phyloP scores from a whole-genome alignment of 2,888 invertebrate genomes.

The Synergus umbraculus region DNA sequence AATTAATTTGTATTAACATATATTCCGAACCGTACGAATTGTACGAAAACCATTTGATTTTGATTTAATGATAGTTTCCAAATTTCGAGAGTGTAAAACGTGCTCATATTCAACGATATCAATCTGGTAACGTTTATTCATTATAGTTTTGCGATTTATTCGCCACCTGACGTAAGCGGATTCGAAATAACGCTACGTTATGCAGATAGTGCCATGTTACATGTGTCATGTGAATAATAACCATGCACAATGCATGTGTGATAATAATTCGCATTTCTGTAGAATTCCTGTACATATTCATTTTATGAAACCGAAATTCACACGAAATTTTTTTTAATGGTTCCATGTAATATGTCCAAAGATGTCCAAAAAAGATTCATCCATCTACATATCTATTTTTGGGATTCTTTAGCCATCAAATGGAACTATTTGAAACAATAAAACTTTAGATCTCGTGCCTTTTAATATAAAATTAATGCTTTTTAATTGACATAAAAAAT shows the following conservation, averaged over 20 bases:
- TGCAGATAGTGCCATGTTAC: slow-evolving; percentile 22
- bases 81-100: slow-evolving; percentile 11
- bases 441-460: too few species aligned
- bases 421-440: too few species aligned
- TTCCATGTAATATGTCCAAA: too few species aligned
- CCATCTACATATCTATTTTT: too few species aligned
- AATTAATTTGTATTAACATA: neutral
- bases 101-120: slow-evolving; percentile 27
- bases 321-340: neutral
- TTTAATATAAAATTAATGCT: too few species aligned
- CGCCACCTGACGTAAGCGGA: slow-evolving; percentile 26
- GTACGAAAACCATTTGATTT: neutral
- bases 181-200: slow-evolving; percentile 36
- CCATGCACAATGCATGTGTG: slow-evolving; percentile 18
- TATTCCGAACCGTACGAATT: neutral
- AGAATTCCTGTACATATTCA: neutral
- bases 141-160: slow-evolving; percentile 21
- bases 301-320: slow-evolving; percentile 10
- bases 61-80: neutral
- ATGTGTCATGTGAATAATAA: slow-evolving; percentile 10
- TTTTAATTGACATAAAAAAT: too few species aligned
- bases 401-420: too few species aligned
- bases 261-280: slow-evolving; percentile 32
- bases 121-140: neutral
- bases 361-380: too few species aligned